phyloP scores from a whole-genome alignment of 2,797 vertebrate species.

The Coilia nasus region DNA sequence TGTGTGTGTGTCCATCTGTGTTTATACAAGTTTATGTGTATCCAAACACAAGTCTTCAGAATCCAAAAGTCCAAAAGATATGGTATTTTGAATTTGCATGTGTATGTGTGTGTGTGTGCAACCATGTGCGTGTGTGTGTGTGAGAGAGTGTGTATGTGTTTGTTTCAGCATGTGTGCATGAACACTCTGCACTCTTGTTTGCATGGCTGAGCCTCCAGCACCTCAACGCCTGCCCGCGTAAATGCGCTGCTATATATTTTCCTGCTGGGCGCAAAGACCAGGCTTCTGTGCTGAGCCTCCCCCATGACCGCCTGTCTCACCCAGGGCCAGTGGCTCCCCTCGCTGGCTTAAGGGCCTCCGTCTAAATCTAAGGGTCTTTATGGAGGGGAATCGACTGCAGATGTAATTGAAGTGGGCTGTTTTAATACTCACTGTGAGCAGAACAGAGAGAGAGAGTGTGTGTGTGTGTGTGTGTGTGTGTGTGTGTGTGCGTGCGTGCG shows the following conservation, averaged over 20 bases:
- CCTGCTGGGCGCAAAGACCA: background rate
- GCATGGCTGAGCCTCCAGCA: background rate
- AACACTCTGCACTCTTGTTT: background rate
- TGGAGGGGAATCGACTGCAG: background rate
- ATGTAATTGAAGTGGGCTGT: conserved; percentile 36
- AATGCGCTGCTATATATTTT: background rate
- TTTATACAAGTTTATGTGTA: background rate
- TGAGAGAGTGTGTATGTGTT: background rate
- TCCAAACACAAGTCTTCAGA: background rate
- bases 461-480: too few relatives aligned
- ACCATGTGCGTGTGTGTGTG: background rate
- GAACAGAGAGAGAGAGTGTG: conserved; percentile 43
- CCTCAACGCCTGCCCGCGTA: background rate
- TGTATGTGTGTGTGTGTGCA: background rate
- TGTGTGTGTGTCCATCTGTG: background rate
- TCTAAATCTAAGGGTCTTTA: conserved; percentile 9
- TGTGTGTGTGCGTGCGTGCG: too few relatives aligned
- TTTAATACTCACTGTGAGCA: conserved; percentile 57
- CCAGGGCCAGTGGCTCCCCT: background rate
- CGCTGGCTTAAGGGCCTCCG: background rate
- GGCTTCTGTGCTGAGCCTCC: background rate
- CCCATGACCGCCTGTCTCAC: background rate
- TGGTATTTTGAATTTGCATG: background rate
- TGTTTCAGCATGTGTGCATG: background rate
- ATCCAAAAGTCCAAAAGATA: background rate